A percentile compares a stretch with the other conserved stretches of the same genome.
Conservation (phyloP, 2,113 vertebrate species). For the Neolamprologus fasciatus region DNA sequence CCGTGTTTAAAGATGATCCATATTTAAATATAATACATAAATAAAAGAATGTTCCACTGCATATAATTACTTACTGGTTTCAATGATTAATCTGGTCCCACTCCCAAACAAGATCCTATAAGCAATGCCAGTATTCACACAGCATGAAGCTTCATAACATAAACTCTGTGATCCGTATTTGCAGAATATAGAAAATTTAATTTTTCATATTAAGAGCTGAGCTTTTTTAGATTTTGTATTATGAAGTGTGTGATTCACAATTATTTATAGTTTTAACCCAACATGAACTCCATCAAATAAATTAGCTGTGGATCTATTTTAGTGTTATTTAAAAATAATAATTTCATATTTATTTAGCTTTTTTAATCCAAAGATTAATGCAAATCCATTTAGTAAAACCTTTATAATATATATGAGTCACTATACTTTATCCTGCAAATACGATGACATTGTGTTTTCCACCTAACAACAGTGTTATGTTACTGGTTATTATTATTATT, state of each 20-base stretch:
- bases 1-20: accelerated
- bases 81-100: not conserved
- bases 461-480: not conserved
- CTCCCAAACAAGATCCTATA: not conserved
- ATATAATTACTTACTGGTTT: not conserved
- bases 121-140: not conserved
- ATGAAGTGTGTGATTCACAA: not conserved
- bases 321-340: accelerated
- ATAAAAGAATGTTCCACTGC: too few relatives aligned
- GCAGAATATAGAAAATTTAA: accelerated
- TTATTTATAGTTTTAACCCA: not conserved
- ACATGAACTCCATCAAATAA: not conserved
- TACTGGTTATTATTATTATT: not conserved
- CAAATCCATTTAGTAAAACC: not conserved
- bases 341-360: not conserved
- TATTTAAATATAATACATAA: not conserved
- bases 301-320: not conserved
- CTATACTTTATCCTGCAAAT: not conserved
- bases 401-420: not conserved
- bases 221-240: not conserved
- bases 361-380: not conserved
- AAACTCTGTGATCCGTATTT: not conserved
- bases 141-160: not conserved
- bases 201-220: accelerated
- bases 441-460: not conserved